Evolutionary conservation across 2,888 invertebrate species (phyloP), one percentile per base, ranked within the genome.

Genomic region (Chalcis sispes): DNA sequence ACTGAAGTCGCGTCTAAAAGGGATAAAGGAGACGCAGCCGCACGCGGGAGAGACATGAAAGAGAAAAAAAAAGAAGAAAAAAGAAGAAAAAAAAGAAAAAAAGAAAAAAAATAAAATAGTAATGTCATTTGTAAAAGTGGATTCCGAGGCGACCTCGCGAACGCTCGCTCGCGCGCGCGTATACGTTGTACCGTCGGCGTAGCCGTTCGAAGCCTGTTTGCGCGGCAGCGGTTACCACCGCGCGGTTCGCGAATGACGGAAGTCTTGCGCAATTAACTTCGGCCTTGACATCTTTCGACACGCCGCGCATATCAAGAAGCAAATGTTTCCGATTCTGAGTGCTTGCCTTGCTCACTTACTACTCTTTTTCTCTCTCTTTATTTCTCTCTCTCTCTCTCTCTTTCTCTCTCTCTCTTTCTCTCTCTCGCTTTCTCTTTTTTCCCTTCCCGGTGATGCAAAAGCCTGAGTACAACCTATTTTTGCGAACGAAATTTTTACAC

Each of bases 251-350:
- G 75, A 78, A 78, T 79, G 75, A 80, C 80, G 81, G 77, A 81
- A 81, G 79, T 80, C 75, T 77, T 78, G 80, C 71, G 78, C 76
- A 79, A 81, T 82, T 80, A 77, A 75, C 59, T 67, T 40, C 73
- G 79, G 75, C 80, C 82, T 81, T 82, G 80, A 79, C 79, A 80
- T 58, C 58, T 3, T 36, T 15, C 52, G 0, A 42, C 36, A 23
- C 64, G 25, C 29, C 2, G 3, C 42, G 42, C 72, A 10, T 36
- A 40, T 54, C 25, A 29, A 36, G 74, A n/a, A 56, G 58, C 61
- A 18, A 74, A 46, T 27, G 67, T 62, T 74, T 69, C 67, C 66
- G 73, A 66, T 65, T 72, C 46, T 29, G 54, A 46, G 13, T 54
- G 54, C 20, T 42, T 25, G 20, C 20, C 2, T n/a, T n/a, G n/a